These are phyloP conservation scores for Anagrus nilaparvatae DNA, from an alignment of 1,140 invertebrate genomes.

Conservation along the genomic window DNA sequence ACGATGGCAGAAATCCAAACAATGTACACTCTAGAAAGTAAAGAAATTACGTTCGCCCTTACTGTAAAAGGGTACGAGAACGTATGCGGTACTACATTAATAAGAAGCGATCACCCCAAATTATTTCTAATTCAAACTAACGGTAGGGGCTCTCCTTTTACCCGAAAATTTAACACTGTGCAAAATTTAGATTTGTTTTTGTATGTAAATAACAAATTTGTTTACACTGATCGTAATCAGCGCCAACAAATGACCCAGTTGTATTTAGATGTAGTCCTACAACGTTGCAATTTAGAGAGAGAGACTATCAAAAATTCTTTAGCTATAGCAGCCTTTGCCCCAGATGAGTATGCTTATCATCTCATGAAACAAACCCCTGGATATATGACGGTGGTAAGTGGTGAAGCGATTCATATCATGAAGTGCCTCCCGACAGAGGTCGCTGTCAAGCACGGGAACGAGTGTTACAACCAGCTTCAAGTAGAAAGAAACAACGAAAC, in stretches of 20 bases:
- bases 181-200: no score
- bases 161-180: no score
- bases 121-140: conserved; percentile 15
- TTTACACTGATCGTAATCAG: neutral
- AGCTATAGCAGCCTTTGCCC: conserved; percentile 9
- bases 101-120: conserved; percentile 20
- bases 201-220: neutral
- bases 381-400: conserved; percentile 14
- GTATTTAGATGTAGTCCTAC: conserved; percentile 2
- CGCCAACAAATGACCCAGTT: conserved; percentile 3
- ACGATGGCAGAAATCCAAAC: neutral
- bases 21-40: neutral
- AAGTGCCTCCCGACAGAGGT: conserved; percentile 17
- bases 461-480: conserved; percentile 18
- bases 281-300: no score
- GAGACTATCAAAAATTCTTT: conserved; percentile 13
- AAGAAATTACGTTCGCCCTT: conserved; percentile 13
- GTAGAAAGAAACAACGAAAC: conserved; percentile 8
- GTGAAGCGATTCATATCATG: conserved; percentile 14
- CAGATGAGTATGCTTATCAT: conserved; percentile 17
- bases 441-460: neutral
- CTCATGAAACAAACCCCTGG: conserved; percentile 18
- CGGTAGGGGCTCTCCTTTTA: neutral
- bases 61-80: neutral
- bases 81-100: conserved; percentile 11